Evolutionary conservation across 1,140 invertebrate genomes (phyloP).

Genomic region (Zeugodacus cucurbitae): DNA sequence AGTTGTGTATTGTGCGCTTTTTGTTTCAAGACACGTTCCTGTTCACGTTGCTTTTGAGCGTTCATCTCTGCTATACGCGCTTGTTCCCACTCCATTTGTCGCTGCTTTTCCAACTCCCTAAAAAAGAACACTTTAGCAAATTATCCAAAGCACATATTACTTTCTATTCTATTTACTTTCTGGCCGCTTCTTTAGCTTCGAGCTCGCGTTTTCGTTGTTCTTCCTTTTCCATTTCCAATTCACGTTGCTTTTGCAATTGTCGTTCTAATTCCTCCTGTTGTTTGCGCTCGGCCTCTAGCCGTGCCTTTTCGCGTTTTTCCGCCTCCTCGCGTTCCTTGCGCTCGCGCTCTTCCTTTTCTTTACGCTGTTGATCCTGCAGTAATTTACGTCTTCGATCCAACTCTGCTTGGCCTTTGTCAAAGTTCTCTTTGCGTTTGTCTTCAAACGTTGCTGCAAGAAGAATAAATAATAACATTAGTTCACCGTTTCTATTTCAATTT

Average conservation of each 20-base stretch:
- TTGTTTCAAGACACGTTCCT: constrained; percentile 87
- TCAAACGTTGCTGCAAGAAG: constrained; percentile 85
- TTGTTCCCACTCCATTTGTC: constrained; percentile 96
- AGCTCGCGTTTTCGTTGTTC: constrained; percentile 78
- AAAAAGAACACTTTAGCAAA: constrained; percentile 45
- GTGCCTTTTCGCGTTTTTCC: constrained; percentile 83
- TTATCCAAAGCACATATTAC: constrained; percentile 1
- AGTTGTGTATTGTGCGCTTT: constrained; percentile 91
- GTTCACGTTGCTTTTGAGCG: constrained; percentile 85
- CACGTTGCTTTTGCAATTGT: constrained; percentile 72
- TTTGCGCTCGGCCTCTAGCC: constrained; percentile 73
- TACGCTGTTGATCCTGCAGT: constrained; percentile 71
- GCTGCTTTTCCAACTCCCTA: constrained; percentile 93
- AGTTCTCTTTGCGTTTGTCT: constrained; percentile 97
- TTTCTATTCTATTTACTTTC: constrained; percentile 68
- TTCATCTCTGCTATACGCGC: constrained; percentile 89
- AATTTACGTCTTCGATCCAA: constrained; percentile 90
- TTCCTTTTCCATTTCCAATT: constrained; percentile 86
- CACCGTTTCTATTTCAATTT: not conserved
- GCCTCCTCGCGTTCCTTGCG: constrained; percentile 90
- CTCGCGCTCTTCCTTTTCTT: constrained; percentile 87
- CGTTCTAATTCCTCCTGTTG: constrained; percentile 72
- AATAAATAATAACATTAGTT: not conserved
- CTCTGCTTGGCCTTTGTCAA: constrained; percentile 97
- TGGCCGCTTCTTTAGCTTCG: constrained; percentile 83